Evolutionary conservation across 2,797 vertebrate genomes (phyloP).

Genomic region (Bufotes viridis): DNA sequence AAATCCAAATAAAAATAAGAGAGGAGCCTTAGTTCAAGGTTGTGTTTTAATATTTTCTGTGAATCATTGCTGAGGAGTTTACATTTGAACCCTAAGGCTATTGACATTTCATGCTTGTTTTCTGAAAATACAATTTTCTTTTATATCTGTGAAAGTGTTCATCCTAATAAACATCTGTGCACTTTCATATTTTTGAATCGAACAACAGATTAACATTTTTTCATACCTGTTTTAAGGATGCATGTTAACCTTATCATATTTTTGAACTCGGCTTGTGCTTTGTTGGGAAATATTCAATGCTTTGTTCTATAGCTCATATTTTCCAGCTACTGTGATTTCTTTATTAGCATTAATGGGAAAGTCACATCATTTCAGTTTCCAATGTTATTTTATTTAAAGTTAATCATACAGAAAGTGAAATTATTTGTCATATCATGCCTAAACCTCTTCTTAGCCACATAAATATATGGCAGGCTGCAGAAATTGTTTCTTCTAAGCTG

Average conservation of each 20-base stretch:
- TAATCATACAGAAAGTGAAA: background rate
- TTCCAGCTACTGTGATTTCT: background rate
- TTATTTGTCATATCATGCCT: background rate
- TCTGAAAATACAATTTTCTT: conserved; percentile 24
- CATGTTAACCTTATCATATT: conserved; percentile 12
- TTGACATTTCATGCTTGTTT: conserved; percentile 22
- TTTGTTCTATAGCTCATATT: background rate
- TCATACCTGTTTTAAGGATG: background rate
- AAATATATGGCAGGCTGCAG: no score
- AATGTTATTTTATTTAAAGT: background rate
- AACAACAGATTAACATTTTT: conserved; percentile 20
- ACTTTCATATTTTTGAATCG: conserved; percentile 4
- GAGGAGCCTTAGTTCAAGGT: background rate
- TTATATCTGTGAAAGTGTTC: conserved; percentile 8
- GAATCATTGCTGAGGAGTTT: conserved; percentile 14
- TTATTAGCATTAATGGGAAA: background rate
- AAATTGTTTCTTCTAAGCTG: no score
- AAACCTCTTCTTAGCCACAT: no score
- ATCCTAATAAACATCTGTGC: conserved; percentile 17
- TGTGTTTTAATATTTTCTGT: conserved; percentile 2
- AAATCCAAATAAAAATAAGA: background rate
- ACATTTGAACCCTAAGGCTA: background rate
- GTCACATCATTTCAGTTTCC: background rate
- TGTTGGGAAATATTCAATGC: background rate
- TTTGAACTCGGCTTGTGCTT: background rate